These are phyloP conservation scores for Lypha dubia DNA, from an alignment of 2,888 invertebrate species.

Conservation along the genomic window DNA sequence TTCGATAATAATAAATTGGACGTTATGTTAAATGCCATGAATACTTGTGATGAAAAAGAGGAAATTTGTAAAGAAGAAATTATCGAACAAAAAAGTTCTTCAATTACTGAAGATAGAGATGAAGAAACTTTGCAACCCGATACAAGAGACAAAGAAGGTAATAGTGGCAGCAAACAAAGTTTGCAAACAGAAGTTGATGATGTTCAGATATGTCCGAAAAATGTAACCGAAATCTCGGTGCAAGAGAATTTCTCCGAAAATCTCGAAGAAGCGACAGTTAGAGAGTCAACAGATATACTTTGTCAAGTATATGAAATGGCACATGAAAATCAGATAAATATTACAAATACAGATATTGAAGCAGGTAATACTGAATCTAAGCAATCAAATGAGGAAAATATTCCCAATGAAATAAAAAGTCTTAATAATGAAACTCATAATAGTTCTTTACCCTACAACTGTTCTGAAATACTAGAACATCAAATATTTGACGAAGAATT, in stretches of 20 bases:
- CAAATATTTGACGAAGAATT: conserved; percentile 74
- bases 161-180: neutral
- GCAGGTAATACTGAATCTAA: neutral
- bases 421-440: conserved; percentile 16
- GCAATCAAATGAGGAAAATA: neutral
- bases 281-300: neutral
- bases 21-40: conserved; percentile 40
- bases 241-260: neutral
- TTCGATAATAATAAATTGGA: conserved; percentile 54
- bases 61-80: neutral
- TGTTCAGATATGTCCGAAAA: neutral
- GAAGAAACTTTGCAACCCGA: neutral
- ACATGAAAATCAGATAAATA: neutral
- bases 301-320: neutral
- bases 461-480: conserved; percentile 76
- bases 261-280: neutral
- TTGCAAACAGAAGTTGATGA: neutral
- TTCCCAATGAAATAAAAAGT: neutral
- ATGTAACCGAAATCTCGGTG: neutral
- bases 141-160: neutral
- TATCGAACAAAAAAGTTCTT: neutral
- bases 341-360: neutral
- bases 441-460: conserved; percentile 68
- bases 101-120: neutral
- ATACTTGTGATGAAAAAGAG: conserved; percentile 23